Evolutionary conservation across 2,113 vertebrate genomes (phyloP).

Genomic region (Gobio gobio): DNA sequence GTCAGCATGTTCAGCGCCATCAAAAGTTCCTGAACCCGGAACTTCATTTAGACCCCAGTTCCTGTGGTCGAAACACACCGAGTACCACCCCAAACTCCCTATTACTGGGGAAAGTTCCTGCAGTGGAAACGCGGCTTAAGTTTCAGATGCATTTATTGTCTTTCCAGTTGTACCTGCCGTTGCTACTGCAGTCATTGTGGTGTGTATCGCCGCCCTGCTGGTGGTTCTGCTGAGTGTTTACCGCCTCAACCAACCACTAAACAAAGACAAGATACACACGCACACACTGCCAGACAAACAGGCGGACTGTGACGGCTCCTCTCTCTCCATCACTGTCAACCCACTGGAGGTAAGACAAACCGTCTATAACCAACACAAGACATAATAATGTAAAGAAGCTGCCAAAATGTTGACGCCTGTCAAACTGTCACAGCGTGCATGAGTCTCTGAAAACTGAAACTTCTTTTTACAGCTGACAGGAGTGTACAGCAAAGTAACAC

Average conservation of each 20-base stretch:
- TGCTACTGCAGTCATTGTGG: conserved; percentile 84
- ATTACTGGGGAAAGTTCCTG: too few species aligned
- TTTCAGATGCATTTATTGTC: background rate
- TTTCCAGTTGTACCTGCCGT: conserved; percentile 81
- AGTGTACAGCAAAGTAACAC: background rate
- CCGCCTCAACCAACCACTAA: conserved; percentile 82
- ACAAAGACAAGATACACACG: conserved; percentile 75
- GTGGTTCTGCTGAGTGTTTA: conserved; percentile 87
- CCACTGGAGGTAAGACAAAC: conserved; percentile 90
- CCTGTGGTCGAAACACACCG: too few species aligned
- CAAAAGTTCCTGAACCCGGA: too few species aligned
- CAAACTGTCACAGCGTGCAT: conserved; percentile 13
- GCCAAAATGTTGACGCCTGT: conserved; percentile 12
- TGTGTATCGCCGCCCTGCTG: conserved; percentile 87
- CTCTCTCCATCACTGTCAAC: conserved; percentile 93
- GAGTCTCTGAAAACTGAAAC: background rate
- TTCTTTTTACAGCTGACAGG: conserved; percentile 6
- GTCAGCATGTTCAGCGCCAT: too few species aligned
- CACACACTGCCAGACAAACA: conserved; percentile 80
- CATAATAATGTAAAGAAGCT: background rate
- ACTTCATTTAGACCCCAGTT: too few species aligned
- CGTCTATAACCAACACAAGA: background rate
- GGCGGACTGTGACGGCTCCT: conserved; percentile 88
- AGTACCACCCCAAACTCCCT: too few species aligned
- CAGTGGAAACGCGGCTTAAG: background rate